Percentiles rank a stretch among this genome's conserved stretches.
These are phyloP conservation scores for Ectemnius cavifrons DNA, from an alignment of 2,888 invertebrate genomes.

Conservation along the genomic window DNA sequence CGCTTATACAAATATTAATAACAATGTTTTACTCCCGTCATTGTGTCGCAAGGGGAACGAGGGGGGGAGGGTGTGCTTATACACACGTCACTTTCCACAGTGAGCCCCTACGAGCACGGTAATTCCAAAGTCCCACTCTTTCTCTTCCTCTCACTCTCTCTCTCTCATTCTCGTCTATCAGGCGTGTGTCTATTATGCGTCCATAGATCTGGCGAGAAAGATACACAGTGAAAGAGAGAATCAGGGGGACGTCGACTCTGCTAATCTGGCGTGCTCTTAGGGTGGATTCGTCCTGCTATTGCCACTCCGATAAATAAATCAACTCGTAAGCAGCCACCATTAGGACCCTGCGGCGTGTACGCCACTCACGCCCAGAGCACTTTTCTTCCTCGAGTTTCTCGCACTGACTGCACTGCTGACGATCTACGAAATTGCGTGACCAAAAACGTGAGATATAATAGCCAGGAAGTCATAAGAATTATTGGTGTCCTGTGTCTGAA, in stretches of 20 bases:
- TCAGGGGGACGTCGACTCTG: slow-evolving; percentile 26
- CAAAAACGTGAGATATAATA: no score
- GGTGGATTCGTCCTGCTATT: slow-evolving; percentile 75
- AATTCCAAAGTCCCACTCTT: slow-evolving; percentile 29
- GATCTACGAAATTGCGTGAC: background rate
- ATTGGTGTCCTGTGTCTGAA: no score
- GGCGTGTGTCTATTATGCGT: slow-evolving; percentile 62
- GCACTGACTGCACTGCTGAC: background rate
- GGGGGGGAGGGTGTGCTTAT: background rate
- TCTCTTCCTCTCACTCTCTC: slow-evolving; percentile 30
- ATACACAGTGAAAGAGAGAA: slow-evolving; percentile 49
- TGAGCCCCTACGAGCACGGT: slow-evolving; percentile 14
- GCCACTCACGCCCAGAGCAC: slow-evolving; percentile 55
- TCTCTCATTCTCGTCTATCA: slow-evolving; percentile 56
- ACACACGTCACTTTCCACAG: slow-evolving; percentile 35
- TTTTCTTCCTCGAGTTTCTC: slow-evolving; percentile 15
- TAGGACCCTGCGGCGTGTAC: slow-evolving; percentile 69
- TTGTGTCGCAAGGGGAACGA: background rate
- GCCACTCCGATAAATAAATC: slow-evolving; percentile 77
- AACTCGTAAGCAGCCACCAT: slow-evolving; percentile 74
- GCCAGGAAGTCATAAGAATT: no score
- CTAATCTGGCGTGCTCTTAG: slow-evolving; percentile 66
- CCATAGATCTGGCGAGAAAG: slow-evolving; percentile 64
- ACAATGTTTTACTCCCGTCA: slow-evolving; percentile 31
- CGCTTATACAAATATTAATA: slow-evolving; percentile 45